A percentile compares a stretch with the other conserved stretches of the same genome.
These are phyloP conservation scores for Naja naja DNA, from an alignment of 2,113 vertebrate genomes.

Conservation along the genomic window DNA sequence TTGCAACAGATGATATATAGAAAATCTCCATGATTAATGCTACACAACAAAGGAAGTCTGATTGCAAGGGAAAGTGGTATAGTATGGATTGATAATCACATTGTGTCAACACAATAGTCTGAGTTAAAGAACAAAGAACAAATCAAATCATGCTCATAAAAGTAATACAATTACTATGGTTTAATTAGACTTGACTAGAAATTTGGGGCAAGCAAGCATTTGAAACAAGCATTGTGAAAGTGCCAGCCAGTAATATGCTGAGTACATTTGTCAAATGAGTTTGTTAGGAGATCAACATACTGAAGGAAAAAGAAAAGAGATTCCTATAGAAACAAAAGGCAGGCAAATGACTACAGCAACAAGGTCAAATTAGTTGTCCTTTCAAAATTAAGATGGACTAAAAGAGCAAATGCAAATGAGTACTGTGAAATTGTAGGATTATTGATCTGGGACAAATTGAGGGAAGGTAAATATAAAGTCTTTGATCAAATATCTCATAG, in stretches of 20 bases:
- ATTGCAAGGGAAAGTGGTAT: conserved; percentile 12
- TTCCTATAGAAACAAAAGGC: not conserved
- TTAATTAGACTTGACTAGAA: conserved; percentile 11
- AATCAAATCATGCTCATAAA: conserved; percentile 23
- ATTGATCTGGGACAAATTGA: not conserved
- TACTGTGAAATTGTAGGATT: not conserved
- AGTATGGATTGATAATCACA: conserved; percentile 21
- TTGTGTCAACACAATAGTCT: conserved; percentile 46
- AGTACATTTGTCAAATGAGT: conserved; percentile 13
- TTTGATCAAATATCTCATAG: not conserved
- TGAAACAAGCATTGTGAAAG: conserved; percentile 19
- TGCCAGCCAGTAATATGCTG: conserved; percentile 15
- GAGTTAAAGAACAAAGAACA: conserved; percentile 35
- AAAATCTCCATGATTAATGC: conserved; percentile 8
- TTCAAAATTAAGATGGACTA: not conserved
- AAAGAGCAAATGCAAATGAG: not conserved
- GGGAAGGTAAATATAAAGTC: not conserved
- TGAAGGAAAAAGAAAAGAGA: not conserved
- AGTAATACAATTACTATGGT: conserved; percentile 35
- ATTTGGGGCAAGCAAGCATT: conserved; percentile 20
- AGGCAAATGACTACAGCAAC: not conserved
- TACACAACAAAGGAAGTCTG: conserved; percentile 22
- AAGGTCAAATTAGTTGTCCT: not conserved
- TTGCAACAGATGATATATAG: not conserved
- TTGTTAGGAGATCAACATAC: conserved; percentile 1